Base-by-base conservation (phyloP, 2,113 vertebrate genomes). In the Rhinolophus ferrumequinum region DNA sequence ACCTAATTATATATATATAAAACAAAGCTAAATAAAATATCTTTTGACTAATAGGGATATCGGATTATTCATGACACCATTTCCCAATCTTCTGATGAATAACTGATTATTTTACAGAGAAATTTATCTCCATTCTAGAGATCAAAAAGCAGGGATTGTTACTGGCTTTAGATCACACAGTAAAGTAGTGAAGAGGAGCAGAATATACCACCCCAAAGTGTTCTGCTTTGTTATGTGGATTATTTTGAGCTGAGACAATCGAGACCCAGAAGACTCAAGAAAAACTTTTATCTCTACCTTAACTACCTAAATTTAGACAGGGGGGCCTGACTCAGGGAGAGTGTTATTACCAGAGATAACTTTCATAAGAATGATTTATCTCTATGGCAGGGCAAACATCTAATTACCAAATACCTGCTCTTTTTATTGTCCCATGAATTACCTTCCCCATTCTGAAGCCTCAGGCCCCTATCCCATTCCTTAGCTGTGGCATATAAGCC, bases 31-130 rank as follows among this genome's bases (percentile, higher is more conserved):
- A 89, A 69, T 70, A 64, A 82, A 89, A 56, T 76, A 82, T 21
- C 84, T 93, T 92, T 90, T 85, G n/a, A 82, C 84, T 93, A 54
- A 35, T 60, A 84, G 26, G 7, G 18, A 94, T 80, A 94, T 90
- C 16, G 26, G 24, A 88, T 81, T 77, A 96, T 73, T 96, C 35
- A 85, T 80, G 22, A 77, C 28, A 95, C 24, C 6, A 73, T 56
- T 91, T 47, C 21, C 22, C 58, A 96, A 79, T 56, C 33, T 75
- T 73, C 56, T 88, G 52, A 82, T 79, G 33, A 93, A 80, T 87
- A 90, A 79, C 6, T 18, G 33, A 81, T 75, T 92, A 94, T 85
- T 92, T 82, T 87, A 50, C 44, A 93, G 47, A 83, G 15, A 54
- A 72, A 82, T 62, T 79, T 82, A 22, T 73, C 41, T 84, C 86